A percentile compares a stretch with the other conserved stretches of the same genome.
Conservation (phyloP, 2,888 invertebrate species). For the Apamea epomidion region DNA sequence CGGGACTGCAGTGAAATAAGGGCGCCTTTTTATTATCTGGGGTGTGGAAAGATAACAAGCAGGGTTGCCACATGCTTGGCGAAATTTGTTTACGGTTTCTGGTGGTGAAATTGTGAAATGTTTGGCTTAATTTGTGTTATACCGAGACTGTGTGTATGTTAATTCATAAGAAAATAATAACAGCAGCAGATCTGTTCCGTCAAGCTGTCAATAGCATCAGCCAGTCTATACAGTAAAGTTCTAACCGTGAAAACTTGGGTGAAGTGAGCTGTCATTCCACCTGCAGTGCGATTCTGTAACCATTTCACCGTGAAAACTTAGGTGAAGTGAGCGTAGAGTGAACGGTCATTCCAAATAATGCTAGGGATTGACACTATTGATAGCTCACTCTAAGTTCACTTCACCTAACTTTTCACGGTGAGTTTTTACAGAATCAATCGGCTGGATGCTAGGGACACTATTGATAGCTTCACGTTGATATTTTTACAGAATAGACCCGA, state of each 20-base stretch:
- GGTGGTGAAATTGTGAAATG: constrained; percentile 33
- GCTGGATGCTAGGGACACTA: no score
- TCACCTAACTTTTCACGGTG: no score
- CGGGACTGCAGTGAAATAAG: constrained; percentile 66
- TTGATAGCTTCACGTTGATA: neutral
- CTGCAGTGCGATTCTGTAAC: no score
- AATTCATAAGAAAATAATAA: neutral
- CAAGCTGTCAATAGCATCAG: neutral
- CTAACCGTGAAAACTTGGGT: neutral
- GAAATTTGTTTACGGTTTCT: constrained; percentile 43
- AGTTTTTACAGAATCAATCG: no score
- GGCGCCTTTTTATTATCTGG: constrained; percentile 78
- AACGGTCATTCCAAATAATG: no score
- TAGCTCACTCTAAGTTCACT: no score
- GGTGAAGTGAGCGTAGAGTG: no score
- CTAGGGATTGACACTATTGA: no score
- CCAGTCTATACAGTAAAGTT: neutral
- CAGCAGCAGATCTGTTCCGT: neutral
- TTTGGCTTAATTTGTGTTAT: constrained; percentile 25
- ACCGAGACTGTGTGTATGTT: neutral
- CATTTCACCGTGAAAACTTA: no score
- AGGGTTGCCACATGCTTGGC: constrained; percentile 71
- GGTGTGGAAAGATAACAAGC: constrained; percentile 78
- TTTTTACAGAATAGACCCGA: no score
- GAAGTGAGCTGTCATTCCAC: neutral